A percentile compares a stretch with the other conserved stretches of the same genome.
Evolutionary conservation across 2,888 invertebrate genomes (phyloP).

Genomic region (Phalera bucephala): DNA sequence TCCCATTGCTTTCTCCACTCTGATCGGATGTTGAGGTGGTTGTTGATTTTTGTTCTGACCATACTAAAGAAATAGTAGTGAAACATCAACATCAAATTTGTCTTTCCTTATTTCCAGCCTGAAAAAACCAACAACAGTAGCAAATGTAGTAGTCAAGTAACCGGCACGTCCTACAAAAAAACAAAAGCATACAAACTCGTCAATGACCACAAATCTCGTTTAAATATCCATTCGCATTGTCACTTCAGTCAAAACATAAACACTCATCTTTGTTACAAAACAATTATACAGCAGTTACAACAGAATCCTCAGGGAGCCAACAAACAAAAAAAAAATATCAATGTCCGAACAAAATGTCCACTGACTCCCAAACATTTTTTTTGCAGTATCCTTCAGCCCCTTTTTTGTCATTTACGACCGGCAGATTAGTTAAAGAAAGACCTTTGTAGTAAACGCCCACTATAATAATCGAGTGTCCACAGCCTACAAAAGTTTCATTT

Average conservation of each 20-base stretch:
- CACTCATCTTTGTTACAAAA: slow-evolving; percentile 53
- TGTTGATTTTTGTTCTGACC: no score
- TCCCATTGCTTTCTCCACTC: no score
- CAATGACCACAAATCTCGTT: slow-evolving; percentile 37
- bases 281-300: slow-evolving; percentile 63
- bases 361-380: slow-evolving; percentile 30
- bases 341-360: slow-evolving; percentile 35
- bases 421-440: slow-evolving; percentile 30
- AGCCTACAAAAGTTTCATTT: slow-evolving; percentile 30
- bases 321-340: slow-evolving; percentile 26
- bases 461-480: slow-evolving; percentile 33
- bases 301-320: slow-evolving; percentile 32
- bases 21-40: no score
- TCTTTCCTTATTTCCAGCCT: no score
- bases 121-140: no score
- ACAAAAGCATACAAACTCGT: slow-evolving; percentile 10
- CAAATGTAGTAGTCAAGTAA: no score
- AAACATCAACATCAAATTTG: no score
- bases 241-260: slow-evolving; percentile 53
- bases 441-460: slow-evolving; percentile 25
- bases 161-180: neutral
- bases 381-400: slow-evolving; percentile 26
- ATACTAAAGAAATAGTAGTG: no score
- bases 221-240: slow-evolving; percentile 40
- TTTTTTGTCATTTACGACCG: slow-evolving; percentile 22